These are phyloP conservation scores for Muntiacus reevesi DNA, from an alignment of 2,113 vertebrate genomes.

Conservation along the genomic window DNA sequence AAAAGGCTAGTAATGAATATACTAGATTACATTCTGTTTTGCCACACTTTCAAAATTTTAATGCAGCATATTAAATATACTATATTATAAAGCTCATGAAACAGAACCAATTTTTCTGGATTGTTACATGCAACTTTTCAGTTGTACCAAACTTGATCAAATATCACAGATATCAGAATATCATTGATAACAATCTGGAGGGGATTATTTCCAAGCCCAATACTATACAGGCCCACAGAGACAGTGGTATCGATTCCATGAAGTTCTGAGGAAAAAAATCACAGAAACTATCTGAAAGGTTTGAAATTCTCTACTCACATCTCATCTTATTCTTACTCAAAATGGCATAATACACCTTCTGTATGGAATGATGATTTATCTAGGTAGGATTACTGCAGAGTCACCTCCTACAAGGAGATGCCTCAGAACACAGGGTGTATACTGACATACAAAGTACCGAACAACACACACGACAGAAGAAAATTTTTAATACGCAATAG, in stretches of 20 bases:
- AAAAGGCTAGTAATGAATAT: background rate
- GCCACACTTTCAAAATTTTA: background rate
- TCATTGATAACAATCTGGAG: background rate
- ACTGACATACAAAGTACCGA: background rate
- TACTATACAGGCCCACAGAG: background rate
- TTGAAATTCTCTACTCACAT: background rate
- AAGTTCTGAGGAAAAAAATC: background rate
- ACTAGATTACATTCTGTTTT: background rate
- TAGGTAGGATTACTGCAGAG: background rate
- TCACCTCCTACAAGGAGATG: background rate
- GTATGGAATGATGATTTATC: background rate
- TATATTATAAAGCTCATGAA: conserved; percentile 4
- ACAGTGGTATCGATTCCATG: background rate
- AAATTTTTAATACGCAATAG: background rate
- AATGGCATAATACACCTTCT: background rate
- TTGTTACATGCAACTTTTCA: background rate
- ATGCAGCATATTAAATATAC: background rate
- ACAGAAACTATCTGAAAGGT: background rate
- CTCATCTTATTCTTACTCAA: background rate
- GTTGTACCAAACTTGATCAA: background rate
- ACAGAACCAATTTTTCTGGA: background rate
- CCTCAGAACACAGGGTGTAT: background rate
- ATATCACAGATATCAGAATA: background rate
- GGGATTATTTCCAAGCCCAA: background rate
- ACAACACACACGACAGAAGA: background rate